Evolutionary conservation across 2,888 invertebrate genomes (phyloP), one percentile per base, ranked within the genome.

Genomic region (Synanthedon myopaeformis): DNA sequence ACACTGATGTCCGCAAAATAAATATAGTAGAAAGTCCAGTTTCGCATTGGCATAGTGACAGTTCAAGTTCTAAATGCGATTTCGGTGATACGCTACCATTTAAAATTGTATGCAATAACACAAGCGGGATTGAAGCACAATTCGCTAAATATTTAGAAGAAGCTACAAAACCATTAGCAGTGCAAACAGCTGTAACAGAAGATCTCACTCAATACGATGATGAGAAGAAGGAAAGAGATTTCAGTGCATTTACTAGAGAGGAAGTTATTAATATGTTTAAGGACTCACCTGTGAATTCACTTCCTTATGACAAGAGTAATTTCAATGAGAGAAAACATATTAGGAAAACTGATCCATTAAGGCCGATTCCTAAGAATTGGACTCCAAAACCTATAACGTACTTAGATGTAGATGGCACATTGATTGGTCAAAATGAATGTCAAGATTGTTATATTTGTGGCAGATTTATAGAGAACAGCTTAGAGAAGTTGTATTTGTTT

Each of bases 251-350:
- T 35, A 82, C 84, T 0, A 66, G 87, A 12, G 86, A 87, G 49
- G 82, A 85, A 51, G 72, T 87, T 35, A 59, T 87, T 12, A 83
- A 86, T 58, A 80, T 87, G 80, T 82, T 87, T 23, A 87, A 86
- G 66, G 82, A 87, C 64, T 76, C 85, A 0, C 88, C 88, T 0
- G 79, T 86, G 2, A 75, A 77, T 0, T 72, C 80, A 1, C 55
- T 79, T n/a, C 80, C 82, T 1, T 79, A 75, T 53, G 65, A 67
- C 10, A 73, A 66, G 41, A 69, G 74, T 1, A 69, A 65, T 51
- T 65, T 62, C 10, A 55, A 55, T 4, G 77, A 76, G 35, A 66
- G 82, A 11, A 72, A 74, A 35, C 82, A 86, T 63, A 77, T 79
- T 0, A 66, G 87, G 11, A 87, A 87, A 63, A 80, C 78, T 5